Evolutionary conservation across 1,140 invertebrate species (phyloP).

Genomic region (Dendrolimus kikuchii): DNA sequence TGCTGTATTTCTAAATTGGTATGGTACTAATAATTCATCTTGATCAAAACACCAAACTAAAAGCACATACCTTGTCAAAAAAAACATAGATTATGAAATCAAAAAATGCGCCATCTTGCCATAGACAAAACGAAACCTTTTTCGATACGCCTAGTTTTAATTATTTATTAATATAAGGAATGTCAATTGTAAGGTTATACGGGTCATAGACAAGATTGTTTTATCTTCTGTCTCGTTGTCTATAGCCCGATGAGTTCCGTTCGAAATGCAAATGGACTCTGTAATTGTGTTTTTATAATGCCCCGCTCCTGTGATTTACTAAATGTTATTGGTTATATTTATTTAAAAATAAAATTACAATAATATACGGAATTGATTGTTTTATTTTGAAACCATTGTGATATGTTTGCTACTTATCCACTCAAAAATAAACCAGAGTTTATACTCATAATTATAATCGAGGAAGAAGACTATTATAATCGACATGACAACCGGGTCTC

Average conservation of each 20-base stretch:
- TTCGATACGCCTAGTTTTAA: constrained; percentile 18
- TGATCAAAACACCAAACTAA: too few species aligned
- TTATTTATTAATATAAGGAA: constrained; percentile 52
- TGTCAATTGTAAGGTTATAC: constrained; percentile 34
- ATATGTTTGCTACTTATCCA: not conserved
- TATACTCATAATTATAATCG: too few species aligned
- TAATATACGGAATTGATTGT: constrained; percentile 54
- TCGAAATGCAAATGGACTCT: constrained; percentile 5
- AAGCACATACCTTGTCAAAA: too few species aligned
- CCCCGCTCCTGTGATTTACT: constrained; percentile 71
- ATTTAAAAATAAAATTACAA: constrained; percentile 70
- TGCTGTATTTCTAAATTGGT: too few species aligned
- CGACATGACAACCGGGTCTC: too few species aligned
- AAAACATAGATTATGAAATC: too few species aligned
- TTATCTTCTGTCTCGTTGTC: constrained; percentile 14
- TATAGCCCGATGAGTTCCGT: constrained; percentile 4
- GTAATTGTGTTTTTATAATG: constrained; percentile 64
- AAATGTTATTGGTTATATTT: constrained; percentile 72
- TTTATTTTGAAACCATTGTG: constrained; percentile 5
- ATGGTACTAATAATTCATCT: too few species aligned
- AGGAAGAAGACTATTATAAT: too few species aligned
- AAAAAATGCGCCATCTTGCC: too few species aligned
- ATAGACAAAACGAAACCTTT: too few species aligned
- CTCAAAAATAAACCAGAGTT: not conserved
- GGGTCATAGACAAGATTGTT: constrained; percentile 22